Percentiles rank a stretch among this genome's conserved stretches.
phyloP scores from a whole-genome alignment of 2,888 invertebrate genomes.

The Drosophila nr. perissopoda region DNA sequence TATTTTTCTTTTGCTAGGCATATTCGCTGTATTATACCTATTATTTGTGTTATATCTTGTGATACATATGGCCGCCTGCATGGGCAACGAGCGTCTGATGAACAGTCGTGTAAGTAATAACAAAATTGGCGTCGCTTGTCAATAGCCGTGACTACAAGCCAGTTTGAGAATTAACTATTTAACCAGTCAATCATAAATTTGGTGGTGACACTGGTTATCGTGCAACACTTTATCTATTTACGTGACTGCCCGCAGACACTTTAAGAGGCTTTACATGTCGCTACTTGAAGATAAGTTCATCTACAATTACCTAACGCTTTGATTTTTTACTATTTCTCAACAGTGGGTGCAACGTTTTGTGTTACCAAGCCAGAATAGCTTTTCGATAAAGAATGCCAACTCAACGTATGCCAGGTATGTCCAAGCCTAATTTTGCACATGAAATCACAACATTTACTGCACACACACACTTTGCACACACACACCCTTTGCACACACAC shows the following conservation, averaged over 20 bases:
- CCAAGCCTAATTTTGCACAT: conserved; percentile 9
- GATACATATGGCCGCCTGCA: conserved; percentile 89
- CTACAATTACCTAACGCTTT: conserved; percentile 39
- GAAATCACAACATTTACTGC: conserved; percentile 19
- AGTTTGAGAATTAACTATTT: conserved; percentile 26
- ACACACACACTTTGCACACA: conserved; percentile 3
- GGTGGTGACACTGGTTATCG: conserved; percentile 25
- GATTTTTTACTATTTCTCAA: conserved; percentile 36
- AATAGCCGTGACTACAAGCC: conserved; percentile 23
- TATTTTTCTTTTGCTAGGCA: conserved; percentile 70
- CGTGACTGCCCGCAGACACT: conserved; percentile 60
- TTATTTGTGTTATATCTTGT: conserved; percentile 90
- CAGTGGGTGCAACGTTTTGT: conserved; percentile 87
- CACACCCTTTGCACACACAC: conserved; percentile 25
- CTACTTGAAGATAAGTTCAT: conserved; percentile 32
- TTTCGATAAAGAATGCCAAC: conserved; percentile 86
- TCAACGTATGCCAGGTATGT: conserved; percentile 87
- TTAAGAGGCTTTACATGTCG: conserved; percentile 37
- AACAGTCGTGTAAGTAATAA: conserved; percentile 85
- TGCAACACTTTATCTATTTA: conserved; percentile 61
- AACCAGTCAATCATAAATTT: conserved; percentile 47
- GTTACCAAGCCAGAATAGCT: conserved; percentile 86
- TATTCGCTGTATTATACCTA: conserved; percentile 89
- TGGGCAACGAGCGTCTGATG: conserved; percentile 87
- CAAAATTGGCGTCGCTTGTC: conserved; percentile 49